These are phyloP conservation scores for Petrocephalus zakoni DNA, from an alignment of 2,113 vertebrate species.

Conservation along the genomic window DNA sequence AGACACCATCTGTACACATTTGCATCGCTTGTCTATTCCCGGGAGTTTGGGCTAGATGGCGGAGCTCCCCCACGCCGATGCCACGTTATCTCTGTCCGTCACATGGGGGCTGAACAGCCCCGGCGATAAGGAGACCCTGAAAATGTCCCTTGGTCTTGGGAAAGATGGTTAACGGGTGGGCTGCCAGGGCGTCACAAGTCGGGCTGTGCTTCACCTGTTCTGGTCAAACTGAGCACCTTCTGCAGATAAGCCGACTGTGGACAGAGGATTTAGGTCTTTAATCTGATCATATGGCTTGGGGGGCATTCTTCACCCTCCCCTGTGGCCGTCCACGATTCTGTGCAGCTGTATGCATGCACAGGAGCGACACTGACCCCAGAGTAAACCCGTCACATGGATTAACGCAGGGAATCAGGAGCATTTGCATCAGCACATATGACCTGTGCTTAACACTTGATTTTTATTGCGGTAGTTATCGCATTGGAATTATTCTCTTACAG, in stretches of 20 bases:
- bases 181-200: background rate
- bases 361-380: background rate
- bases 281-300: background rate
- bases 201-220: background rate
- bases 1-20: conserved; percentile 9
- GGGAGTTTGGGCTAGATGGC: background rate
- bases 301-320: background rate
- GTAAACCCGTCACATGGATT: background rate
- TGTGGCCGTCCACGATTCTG: background rate
- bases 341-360: background rate
- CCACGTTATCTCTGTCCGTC: background rate
- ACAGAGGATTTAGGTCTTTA: background rate
- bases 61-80: background rate
- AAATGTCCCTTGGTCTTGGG: too few relatives aligned
- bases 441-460: background rate
- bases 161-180: background rate
- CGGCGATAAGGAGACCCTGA: background rate
- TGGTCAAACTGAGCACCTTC: background rate
- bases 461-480: background rate
- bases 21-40: background rate
- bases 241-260: background rate
- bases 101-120: background rate
- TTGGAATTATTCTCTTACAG: background rate
- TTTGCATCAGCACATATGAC: background rate
- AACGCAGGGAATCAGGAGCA: background rate